Percentiles rank a stretch among this genome's conserved stretches.
Evolutionary conservation across 2,113 vertebrate species (phyloP).

Genomic region (Synchiropus splendidus): DNA sequence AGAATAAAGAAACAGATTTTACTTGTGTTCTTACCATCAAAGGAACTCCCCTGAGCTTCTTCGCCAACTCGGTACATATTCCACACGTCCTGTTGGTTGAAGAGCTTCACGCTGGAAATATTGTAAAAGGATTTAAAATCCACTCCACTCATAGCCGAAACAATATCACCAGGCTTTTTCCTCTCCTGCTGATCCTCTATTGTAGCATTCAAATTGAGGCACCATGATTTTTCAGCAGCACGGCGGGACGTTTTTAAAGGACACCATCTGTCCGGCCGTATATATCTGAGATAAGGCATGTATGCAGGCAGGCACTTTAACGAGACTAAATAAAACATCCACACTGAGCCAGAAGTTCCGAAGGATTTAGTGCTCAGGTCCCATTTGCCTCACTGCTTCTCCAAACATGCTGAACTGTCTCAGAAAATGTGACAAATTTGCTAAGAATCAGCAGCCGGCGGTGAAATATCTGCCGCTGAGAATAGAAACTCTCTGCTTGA

Average conservation of each 20-base stretch:
- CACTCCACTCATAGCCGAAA: no score
- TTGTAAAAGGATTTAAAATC: no score
- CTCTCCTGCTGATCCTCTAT: no score
- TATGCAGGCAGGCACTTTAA: conserved; percentile 1
- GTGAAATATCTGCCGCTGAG: conserved; percentile 7
- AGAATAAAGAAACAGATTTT: no score
- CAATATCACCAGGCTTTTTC: no score
- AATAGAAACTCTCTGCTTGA: neutral
- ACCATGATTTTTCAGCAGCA: neutral
- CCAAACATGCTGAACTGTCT: conserved; percentile 5
- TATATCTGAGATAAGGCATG: neutral
- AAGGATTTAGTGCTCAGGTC: conserved; percentile 5
- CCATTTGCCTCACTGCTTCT: conserved; percentile 1
- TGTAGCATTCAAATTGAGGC: no score
- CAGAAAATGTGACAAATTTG: conserved; percentile 1
- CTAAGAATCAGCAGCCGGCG: neutral
- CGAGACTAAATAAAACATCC: neutral
- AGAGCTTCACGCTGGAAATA: no score
- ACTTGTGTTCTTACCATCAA: no score
- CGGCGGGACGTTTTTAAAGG: neutral
- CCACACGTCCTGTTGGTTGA: no score
- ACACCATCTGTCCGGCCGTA: neutral
- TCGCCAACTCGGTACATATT: no score
- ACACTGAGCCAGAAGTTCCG: neutral
- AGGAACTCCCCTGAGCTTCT: no score